Percentiles rank a stretch among this genome's conserved stretches.
Evolutionary conservation across 2,113 vertebrate genomes (phyloP).

Genomic region (Symphodus melops): DNA sequence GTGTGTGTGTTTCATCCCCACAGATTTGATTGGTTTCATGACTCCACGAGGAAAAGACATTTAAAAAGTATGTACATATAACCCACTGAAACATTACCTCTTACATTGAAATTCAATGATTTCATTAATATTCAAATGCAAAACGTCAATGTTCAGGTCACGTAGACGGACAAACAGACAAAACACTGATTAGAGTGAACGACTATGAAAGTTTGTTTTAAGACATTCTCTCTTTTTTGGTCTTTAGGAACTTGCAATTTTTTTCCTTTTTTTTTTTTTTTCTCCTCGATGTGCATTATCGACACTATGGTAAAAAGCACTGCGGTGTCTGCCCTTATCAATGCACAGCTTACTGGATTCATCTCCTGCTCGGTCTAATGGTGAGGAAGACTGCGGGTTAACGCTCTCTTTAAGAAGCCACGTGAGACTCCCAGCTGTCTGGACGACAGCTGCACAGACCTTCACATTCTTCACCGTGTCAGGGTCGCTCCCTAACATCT

Average conservation of each 20-base stretch:
- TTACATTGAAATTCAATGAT: slow-evolving; percentile 59
- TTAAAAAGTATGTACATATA: slow-evolving; percentile 41
- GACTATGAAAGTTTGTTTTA: slow-evolving; percentile 46
- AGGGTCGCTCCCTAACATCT: slow-evolving; percentile 28
- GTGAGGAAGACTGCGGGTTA: slow-evolving; percentile 31
- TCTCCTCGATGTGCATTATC: slow-evolving; percentile 46
- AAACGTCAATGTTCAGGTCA: slow-evolving; percentile 60
- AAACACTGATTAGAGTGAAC: slow-evolving; percentile 56
- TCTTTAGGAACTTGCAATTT: slow-evolving; percentile 59
- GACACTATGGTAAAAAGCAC: slow-evolving; percentile 77
- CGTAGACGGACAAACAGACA: slow-evolving; percentile 53
- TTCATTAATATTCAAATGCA: slow-evolving; percentile 61
- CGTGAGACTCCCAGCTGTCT: slow-evolving; percentile 67
- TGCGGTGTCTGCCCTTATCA: slow-evolving; percentile 77
- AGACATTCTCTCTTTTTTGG: slow-evolving; percentile 64
- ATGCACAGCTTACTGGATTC: slow-evolving; percentile 60
- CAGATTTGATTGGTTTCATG: slow-evolving; percentile 9
- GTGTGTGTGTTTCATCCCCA: background rate
- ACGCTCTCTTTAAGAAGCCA: slow-evolving; percentile 19
- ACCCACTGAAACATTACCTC: slow-evolving; percentile 52
- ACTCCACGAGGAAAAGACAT: slow-evolving; percentile 12
- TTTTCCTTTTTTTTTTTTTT: slow-evolving; percentile 32
- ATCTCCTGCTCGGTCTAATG: slow-evolving; percentile 24
- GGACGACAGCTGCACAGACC: slow-evolving; percentile 64
- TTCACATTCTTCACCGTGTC: slow-evolving; percentile 57